Evolutionary conservation across 1,140 invertebrate species (phyloP), one percentile per base, ranked within the genome.

Genomic region (Hyles vespertilio): DNA sequence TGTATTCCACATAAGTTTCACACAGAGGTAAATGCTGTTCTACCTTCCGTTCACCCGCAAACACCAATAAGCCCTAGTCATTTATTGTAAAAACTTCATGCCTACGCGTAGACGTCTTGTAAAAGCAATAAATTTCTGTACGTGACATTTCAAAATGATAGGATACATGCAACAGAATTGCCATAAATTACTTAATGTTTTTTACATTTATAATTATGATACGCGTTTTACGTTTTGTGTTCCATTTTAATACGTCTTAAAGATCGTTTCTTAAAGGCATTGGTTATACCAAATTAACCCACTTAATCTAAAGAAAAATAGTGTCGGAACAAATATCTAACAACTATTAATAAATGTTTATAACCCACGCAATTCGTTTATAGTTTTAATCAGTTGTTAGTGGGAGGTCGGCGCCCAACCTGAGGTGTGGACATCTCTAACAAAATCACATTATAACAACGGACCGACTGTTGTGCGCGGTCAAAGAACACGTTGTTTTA

Each of bases 401-500:
- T 79, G 78, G 83, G 83, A 69, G 80, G 67, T 73, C 80, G 64
- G 65, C 69, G 76, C 75, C 82, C 83, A 87, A 80, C 83, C 83
- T 84, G 69, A 83, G 81, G 79, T 84, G 81, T 87, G 79, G 80
- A 84, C 77, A 81, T 75, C 72, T 76, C 64, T 54, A 65, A 78
- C 76, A 65, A 83, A 82, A 83, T 79, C 79, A 70, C 83, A 81
- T 81, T 78, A 81, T 70, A 76, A 67, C 67, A 67, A 40, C 36
- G 36, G 36, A 40, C 4, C 36, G 36, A 40, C 36, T 40, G 36
- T 40, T 40, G 36, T 40, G 4, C 5, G 8, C 8, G 4, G 36
- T 40, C 36, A 40, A 40, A 40, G 36, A 40, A 40, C 36, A 40
- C 36, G 36, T 40, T 40, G 36, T 40, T 40, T 40, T 50, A 58